Evolutionary conservation across 2,888 invertebrate species (phyloP), one percentile per base, ranked within the genome.

Genomic region (Notocelia uddmanniana): DNA sequence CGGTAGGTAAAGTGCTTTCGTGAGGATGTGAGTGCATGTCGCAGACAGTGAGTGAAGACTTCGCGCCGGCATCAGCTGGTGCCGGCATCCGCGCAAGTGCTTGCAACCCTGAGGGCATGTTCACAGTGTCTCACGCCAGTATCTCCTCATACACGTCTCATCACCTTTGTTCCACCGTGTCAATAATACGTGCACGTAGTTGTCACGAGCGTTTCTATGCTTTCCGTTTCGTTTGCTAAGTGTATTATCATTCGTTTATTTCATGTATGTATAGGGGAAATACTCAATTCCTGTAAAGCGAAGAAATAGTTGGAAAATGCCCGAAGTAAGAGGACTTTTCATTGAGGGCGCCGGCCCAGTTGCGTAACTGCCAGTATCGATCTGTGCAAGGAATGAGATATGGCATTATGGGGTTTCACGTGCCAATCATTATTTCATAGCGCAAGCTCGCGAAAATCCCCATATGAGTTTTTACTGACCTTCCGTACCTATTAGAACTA

Each of bases 361-460:
- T 93, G 93, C 93, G 93, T 93, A 93, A 93, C 93, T 86, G 81
- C 75, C 79, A 83, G 88, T 92, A 93, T 93, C 87, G 93, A 93
- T 93, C 91, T 85, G 86, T 85, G 88, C 87, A 84, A 83, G 84
- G 87, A 83, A 83, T 81, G 86, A 84, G 85, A 88, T 85, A 87
- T 85, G 81, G 82, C 81, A 82, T 80, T 81, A 66, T 71, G 26
- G 80, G 83, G 84, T 82, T 85, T 83, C 83, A 82, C 82, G 83
- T 85, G 81, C 79, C 80, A 79, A 80, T 78, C 78, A 78, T 78
- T 74, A 81, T 78, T 73, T n/a, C 9, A 15, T 37, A 23, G 34
- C 50, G n/a, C 10, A 9, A 34, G 34, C 37, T 54, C 9, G 37
- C 11, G 23, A 54, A 54, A 64, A 52, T 23, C n/a, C 34, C 13